Conservation (phyloP, 2,888 invertebrate species). For the Eristalinus aeneus region DNA sequence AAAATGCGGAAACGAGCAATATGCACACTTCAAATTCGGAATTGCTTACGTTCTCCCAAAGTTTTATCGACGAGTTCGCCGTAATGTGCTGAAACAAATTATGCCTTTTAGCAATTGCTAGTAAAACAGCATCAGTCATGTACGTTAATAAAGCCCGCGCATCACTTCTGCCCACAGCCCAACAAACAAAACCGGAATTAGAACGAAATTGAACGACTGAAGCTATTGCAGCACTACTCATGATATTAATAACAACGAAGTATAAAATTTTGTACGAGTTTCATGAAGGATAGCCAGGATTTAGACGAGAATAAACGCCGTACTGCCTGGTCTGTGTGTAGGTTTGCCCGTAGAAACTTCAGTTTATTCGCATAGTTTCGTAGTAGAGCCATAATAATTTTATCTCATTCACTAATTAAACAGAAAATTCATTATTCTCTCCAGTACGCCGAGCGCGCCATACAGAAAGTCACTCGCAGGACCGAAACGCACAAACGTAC, state of each 20-base stretch:
- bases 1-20: no score
- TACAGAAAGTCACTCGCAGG: not conserved
- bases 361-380: not conserved
- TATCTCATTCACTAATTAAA: conserved; percentile 15
- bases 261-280: not conserved
- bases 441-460: not conserved
- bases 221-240: not conserved
- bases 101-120: not conserved
- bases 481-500: not conserved
- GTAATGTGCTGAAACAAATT: no score
- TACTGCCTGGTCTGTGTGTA: not conserved
- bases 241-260: not conserved
- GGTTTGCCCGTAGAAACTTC: not conserved
- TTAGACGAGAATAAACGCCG: not conserved
- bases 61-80: no score
- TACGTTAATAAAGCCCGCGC: not conserved
- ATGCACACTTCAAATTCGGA: no score
- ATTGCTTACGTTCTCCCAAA: no score
- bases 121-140: not conserved
- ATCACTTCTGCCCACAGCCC: not conserved
- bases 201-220: not conserved
- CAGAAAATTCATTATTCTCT: conserved; percentile 22
- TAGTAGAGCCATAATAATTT: not conserved
- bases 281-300: not conserved
- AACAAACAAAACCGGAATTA: not conserved